Evolutionary conservation across 23 tunicate species (phyloP).

Genomic region (Corella eumyota): DNA sequence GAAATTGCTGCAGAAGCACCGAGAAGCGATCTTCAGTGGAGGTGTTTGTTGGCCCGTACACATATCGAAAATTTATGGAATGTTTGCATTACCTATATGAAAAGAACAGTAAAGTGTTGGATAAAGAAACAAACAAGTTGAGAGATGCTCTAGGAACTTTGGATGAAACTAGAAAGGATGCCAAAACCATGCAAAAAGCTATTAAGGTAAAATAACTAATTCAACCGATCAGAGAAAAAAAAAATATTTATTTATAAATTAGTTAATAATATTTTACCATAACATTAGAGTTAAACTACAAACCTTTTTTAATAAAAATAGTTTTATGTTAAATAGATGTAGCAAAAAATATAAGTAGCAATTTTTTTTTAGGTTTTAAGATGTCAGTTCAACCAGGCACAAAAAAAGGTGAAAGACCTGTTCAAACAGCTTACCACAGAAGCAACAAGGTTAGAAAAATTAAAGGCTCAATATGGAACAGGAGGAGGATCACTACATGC

Average conservation of each 20-base stretch:
- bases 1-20: too few relatives aligned
- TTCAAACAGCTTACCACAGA: slow-evolving; percentile 70
- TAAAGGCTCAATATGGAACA: slow-evolving; percentile 73
- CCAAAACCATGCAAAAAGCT: slow-evolving; percentile 72
- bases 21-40: slow-evolving; percentile 53
- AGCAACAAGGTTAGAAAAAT: slow-evolving; percentile 75
- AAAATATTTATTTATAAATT: too few relatives aligned
- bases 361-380: slow-evolving; percentile 32
- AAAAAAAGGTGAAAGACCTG: slow-evolving; percentile 51
- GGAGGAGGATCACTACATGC: slow-evolving; percentile 83
- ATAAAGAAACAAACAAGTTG: slow-evolving; percentile 41
- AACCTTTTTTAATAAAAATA: neutral
- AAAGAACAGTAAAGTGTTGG: slow-evolving; percentile 36
- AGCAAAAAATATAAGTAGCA: too few relatives aligned
- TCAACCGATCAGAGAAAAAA: neutral
- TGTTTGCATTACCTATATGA: slow-evolving; percentile 56
- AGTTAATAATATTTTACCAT: neutral
- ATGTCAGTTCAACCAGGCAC: slow-evolving; percentile 41
- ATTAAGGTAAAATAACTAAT: slow-evolving; percentile 23
- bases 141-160: slow-evolving; percentile 57
- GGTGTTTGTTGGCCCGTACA: slow-evolving; percentile 79
- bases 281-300: neutral
- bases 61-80: slow-evolving; percentile 78
- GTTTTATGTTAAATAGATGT: neutral
- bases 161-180: slow-evolving; percentile 85